Evolutionary conservation across 1,140 invertebrate species (phyloP), one percentile per base, ranked within the genome.

Genomic region (Magallana gigas): DNA sequence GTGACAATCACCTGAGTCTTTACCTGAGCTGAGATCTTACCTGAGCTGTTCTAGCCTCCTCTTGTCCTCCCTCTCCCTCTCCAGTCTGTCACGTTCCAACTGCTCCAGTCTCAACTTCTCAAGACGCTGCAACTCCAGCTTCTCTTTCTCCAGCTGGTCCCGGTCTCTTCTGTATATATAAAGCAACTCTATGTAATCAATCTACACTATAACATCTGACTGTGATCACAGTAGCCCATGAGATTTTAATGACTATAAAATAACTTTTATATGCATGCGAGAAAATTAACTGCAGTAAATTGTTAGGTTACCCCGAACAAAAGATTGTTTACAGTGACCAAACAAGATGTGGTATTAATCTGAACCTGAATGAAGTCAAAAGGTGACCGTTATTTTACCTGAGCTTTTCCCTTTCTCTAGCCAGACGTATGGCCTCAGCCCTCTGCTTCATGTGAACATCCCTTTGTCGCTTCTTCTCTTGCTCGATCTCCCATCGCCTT

Each of bases 31-130:
- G 14, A 64, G 14, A 8, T 18, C 14, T 18, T 71, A 93, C 92
- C 91, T 91, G 5, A 92, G 80, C 83, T 91, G 90, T 71, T 94
- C 92, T 23, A 90, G 85, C 85, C 97, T 96, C 93, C 97, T 97
- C 62, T 98, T 93, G 92, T 98, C 97, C 89, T 98, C 95, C 90
- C 97, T 96, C 91, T 98, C 97, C 82, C 97, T 95, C 92, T 98
- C 97, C 36, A 98, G 94, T 92, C 97, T 97, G 91, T 98, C 97
- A 18, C 97, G 95, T 94, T 98, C 97, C 83, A 98, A 93, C 80
- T 97, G 96, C 82, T 89, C 88, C 58, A 82, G 58, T 57, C 85
- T 83, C 81, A 89, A 81, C 14, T 85, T 87, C 29, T 89, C 83
- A 7, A 92, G 85, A 87, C 90, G 94, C 93, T 98, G 97, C 58